phyloP scores from a whole-genome alignment of 2,113 vertebrate species.

The Rhizomys pruinosus region DNA sequence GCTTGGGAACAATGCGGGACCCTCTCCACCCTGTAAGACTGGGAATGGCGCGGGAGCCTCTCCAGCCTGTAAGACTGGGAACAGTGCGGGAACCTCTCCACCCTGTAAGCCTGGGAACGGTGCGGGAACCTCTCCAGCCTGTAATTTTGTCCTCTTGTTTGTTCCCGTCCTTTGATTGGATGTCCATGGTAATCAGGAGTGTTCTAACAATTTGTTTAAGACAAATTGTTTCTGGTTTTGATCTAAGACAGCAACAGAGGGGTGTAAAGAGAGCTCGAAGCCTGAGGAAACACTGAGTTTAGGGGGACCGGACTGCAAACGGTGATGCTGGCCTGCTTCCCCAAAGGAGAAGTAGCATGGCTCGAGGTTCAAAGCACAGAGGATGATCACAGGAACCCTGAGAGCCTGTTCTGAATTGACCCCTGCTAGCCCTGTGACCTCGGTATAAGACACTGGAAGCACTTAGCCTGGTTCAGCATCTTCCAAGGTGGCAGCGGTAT shows the following conservation, averaged over 20 bases:
- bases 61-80: no score
- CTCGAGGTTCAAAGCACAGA: not conserved
- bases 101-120: no score
- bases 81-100: no score
- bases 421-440: no score
- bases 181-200: not conserved
- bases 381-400: not conserved
- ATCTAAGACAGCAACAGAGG: not conserved
- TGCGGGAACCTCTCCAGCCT: no score
- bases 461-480: not conserved
- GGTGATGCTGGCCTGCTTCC: not conserved
- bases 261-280: fast-evolving
- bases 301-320: not conserved
- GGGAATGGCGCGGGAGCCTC: no score
- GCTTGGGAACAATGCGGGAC: no score
- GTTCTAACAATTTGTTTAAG: not conserved
- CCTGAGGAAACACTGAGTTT: not conserved
- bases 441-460: not conserved
- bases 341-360: not conserved
- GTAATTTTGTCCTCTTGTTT: not conserved
- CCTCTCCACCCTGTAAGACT: no score
- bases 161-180: not conserved
- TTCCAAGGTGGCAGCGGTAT: not conserved
- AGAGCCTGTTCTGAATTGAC: not conserved
- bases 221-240: not conserved